Evolutionary conservation across 2,888 invertebrate genomes (phyloP).

Genomic region (Cheilosia soror): DNA sequence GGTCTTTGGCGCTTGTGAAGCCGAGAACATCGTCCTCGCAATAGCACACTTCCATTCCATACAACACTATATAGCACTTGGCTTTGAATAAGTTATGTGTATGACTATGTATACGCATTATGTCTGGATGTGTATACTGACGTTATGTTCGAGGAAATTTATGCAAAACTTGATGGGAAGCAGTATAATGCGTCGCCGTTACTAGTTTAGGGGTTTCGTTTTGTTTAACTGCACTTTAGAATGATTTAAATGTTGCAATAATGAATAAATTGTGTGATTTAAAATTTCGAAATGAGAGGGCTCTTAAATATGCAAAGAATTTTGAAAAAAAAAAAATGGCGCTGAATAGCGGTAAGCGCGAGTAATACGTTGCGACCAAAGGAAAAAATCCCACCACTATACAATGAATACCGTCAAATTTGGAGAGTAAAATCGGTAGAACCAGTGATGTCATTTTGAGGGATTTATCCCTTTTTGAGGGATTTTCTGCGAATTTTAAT

Average conservation of each 20-base stretch:
- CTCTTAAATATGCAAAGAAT: no score
- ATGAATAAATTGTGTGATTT: constrained; percentile 28
- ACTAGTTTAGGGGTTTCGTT: constrained; percentile 18
- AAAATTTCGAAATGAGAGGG: not conserved
- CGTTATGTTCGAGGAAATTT: constrained; percentile 36
- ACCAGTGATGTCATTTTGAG: no score
- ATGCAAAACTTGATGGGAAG: constrained; percentile 53
- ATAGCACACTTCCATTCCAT: constrained; percentile 21
- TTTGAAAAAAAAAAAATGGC: no score
- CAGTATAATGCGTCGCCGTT: constrained; percentile 35
- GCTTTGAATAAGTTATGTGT: constrained; percentile 38
- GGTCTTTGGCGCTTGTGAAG: constrained; percentile 40
- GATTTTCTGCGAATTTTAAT: no score
- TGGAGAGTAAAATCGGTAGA: no score
- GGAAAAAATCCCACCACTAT: no score
- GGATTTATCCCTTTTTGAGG: no score
- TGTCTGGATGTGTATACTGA: not conserved
- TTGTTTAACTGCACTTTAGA: not conserved
- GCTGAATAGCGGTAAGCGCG: no score
- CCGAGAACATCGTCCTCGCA: constrained; percentile 19
- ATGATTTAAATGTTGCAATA: constrained; percentile 36
- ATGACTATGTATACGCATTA: not conserved
- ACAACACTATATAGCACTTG: constrained; percentile 4
- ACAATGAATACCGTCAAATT: no score
- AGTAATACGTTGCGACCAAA: no score